Evolutionary conservation across 1,140 invertebrate species (phyloP).

Genomic region (Anthonomus grandis): DNA sequence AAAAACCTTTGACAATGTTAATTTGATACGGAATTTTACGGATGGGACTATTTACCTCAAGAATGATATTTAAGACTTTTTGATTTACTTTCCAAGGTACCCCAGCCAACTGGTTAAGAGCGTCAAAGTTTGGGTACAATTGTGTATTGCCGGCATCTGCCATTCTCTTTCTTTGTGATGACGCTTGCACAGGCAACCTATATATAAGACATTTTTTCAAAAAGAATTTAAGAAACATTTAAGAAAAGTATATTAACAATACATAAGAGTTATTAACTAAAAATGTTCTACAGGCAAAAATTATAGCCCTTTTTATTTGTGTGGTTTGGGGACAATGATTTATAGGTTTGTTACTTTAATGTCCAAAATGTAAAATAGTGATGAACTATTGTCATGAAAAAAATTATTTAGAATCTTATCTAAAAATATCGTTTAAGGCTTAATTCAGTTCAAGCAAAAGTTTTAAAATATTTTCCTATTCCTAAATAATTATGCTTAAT

Average conservation of each 20-base stretch:
- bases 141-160: constrained; percentile 56
- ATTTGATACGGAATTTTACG: constrained; percentile 8
- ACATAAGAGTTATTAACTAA: too few species aligned
- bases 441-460: too few species aligned
- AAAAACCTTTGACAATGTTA: constrained; percentile 51
- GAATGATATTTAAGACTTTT: constrained; percentile 60
- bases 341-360: too few species aligned
- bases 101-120: constrained; percentile 83
- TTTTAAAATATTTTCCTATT: too few species aligned
- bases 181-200: constrained; percentile 50
- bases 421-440: too few species aligned
- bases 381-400: too few species aligned
- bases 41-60: constrained; percentile 51
- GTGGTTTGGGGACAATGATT: too few species aligned
- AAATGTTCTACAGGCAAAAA: too few species aligned
- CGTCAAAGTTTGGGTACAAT: constrained; percentile 82
- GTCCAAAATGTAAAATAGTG: too few species aligned
- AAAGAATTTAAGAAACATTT: neutral
- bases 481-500: too few species aligned
- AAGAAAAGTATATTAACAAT: neutral
- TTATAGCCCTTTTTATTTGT: too few species aligned
- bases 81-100: constrained; percentile 92
- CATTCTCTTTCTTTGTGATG: constrained; percentile 62
- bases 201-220: constrained; percentile 3
- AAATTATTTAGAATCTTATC: too few species aligned